Evolutionary conservation across 2,113 vertebrate species (phyloP).

Genomic region (Terrapene triunguis): DNA sequence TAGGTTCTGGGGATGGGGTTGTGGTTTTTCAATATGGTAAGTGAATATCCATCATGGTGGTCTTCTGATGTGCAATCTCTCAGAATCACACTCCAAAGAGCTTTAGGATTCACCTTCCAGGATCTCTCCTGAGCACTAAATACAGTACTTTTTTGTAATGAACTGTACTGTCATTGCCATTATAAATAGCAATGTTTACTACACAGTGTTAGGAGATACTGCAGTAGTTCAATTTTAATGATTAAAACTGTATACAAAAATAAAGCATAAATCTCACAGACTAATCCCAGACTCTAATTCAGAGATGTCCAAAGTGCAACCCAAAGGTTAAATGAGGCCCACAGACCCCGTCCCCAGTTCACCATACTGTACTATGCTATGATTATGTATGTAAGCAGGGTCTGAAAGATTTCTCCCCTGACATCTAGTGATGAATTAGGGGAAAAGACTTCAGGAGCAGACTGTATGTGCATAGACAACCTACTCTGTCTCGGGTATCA

Average conservation of each 20-base stretch:
- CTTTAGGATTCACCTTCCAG: conserved; percentile 34
- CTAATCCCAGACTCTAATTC: not conserved
- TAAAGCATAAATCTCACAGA: not conserved
- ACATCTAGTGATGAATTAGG: too few species aligned
- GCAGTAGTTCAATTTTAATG: not conserved
- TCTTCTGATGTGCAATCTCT: not conserved
- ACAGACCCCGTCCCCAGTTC: not conserved
- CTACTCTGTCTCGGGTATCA: too few species aligned
- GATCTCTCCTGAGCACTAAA: conserved; percentile 36
- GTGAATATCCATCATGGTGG: not conserved
- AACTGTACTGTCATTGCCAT: not conserved
- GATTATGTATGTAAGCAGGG: not conserved
- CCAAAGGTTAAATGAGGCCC: not conserved
- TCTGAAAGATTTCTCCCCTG: not conserved
- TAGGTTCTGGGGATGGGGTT: too few species aligned
- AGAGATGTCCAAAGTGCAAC: rapidly evolving
- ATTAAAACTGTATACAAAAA: conserved; percentile 5
- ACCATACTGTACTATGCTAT: too few species aligned
- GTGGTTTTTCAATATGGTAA: not conserved
- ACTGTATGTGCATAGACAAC: too few species aligned
- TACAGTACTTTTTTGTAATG: conserved; percentile 20
- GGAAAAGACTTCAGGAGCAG: too few species aligned
- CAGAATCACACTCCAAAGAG: not conserved
- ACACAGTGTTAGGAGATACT: not conserved
- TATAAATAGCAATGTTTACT: not conserved